Base-by-base conservation (phyloP, 2,888 invertebrate genomes). In the Eupsilia transversa region DNA sequence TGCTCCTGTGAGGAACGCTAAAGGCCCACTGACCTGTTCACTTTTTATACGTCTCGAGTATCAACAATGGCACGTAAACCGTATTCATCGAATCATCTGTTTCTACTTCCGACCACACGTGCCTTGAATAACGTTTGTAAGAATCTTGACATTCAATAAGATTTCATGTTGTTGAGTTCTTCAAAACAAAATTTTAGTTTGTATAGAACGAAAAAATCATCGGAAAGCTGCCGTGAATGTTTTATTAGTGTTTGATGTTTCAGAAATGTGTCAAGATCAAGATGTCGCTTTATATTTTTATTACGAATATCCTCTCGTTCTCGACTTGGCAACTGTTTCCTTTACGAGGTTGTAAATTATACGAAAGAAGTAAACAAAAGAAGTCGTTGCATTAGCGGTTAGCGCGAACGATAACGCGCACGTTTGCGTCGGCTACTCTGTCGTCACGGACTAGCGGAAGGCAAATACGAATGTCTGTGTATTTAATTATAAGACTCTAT, bases 1-100 rank as follows among this genome's bases (percentile, higher is more conserved):
- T 88, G 94, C 94, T 95, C 93, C 94, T 92, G 95, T 91, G 92
- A 93, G 93, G 91, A 92, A 90, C 95, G 94, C 94, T 94, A 94
- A 95, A 94, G 94, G 92, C 89, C 90, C 91, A 90, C 93, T 94
- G 95, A 95, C 96, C 96, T 96, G 95, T 96, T 96, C 92, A 93
- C 94, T 96, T 96, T 96, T 96, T 95, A 92, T 95, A 90, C 91
- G 91, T 91, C 92, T 93, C 90, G 92, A 92, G 93, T 93, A 93
- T 93, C 93, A 94, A 96, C 96, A 95, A 96, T 95, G 94, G 94
- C 93, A 95, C 93, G 94, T 94, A 94, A 95, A 95, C 91, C 91
- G 93, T 94, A 94, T 96, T 95, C 94, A 94, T 93, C 92, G 92
- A 92, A 92, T 94, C 93, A 93, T 94, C 93, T 93, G 94, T 93